Conservation (phyloP, 2,113 vertebrate genomes). For the Nematolebias whitei region DNA sequence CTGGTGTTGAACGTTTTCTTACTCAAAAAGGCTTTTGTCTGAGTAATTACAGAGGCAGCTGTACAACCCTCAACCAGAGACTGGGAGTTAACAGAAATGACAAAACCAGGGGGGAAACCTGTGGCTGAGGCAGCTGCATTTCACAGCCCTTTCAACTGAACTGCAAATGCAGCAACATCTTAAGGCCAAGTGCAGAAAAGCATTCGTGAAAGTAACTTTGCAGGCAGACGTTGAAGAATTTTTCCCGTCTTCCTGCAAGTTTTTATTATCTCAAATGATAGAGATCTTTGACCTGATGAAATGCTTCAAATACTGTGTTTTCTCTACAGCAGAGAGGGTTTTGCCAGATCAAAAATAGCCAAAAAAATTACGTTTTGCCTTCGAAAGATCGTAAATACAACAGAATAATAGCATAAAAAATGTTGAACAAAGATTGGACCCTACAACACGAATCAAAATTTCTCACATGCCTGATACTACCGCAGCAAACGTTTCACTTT, state of each 20-base stretch:
- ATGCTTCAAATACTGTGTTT: conserved; percentile 51
- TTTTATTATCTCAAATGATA: conserved; percentile 55
- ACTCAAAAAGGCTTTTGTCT: conserved; percentile 71
- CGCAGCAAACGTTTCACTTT: conserved; percentile 52
- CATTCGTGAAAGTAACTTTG: conserved; percentile 64
- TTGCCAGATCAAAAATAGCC: conserved; percentile 11
- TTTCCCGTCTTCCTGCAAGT: conserved; percentile 56
- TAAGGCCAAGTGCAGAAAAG: conserved; percentile 49
- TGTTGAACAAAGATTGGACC: background rate
- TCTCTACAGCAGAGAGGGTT: conserved; percentile 23
- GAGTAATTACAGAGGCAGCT: conserved; percentile 73
- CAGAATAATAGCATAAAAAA: background rate
- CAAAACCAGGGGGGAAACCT: conserved; percentile 65
- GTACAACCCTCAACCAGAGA: conserved; percentile 62
- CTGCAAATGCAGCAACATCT: conserved; percentile 56
- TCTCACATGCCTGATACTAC: conserved; percentile 32
- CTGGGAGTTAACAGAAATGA: conserved; percentile 59
- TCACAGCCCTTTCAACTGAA: conserved; percentile 66
- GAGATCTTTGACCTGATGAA: conserved; percentile 31
- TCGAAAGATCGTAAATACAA: too few relatives aligned
- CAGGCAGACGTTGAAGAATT: conserved; percentile 51
- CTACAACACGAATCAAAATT: conserved; percentile 31
- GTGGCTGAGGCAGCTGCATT: conserved; percentile 61
- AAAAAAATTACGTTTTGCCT: too few relatives aligned
- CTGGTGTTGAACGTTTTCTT: conserved; percentile 35